phyloP scores from a whole-genome alignment of 2,113 vertebrate genomes.

The Ptyas mucosa region DNA sequence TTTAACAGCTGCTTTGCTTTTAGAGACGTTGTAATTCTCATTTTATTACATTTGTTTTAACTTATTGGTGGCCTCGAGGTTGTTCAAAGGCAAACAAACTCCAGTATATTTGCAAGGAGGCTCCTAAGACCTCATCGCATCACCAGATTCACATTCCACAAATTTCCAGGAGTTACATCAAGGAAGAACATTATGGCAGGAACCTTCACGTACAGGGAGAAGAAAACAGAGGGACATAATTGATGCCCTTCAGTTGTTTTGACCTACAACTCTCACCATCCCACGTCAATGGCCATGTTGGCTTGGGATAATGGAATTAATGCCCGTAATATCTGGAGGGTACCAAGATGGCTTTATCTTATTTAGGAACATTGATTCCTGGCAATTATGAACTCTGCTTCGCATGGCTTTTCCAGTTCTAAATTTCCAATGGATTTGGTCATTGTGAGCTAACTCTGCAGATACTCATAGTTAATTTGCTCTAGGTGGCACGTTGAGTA shows the following conservation, averaged over 20 bases:
- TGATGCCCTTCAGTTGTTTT: neutral
- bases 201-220: neutral
- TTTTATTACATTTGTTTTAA: neutral
- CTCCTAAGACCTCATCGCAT: neutral
- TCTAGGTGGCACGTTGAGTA: no score
- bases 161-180: neutral
- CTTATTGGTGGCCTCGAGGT: neutral
- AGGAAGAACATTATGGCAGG: neutral
- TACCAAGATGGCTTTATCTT: neutral
- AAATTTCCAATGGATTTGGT: neutral
- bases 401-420: neutral
- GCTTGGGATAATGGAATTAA: neutral
- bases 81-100: neutral
- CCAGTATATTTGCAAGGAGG: neutral
- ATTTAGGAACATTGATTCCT: neutral
- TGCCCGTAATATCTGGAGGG: neutral
- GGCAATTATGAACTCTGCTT: neutral
- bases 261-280: neutral
- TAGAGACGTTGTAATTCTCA: neutral
- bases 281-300: neutral
- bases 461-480: neutral
- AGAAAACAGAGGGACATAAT: neutral
- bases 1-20: conserved; percentile 2
- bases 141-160: neutral
- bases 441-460: neutral